Evolutionary conservation across 2,888 invertebrate species (phyloP).

Genomic region (Clepsis dumicolana): DNA sequence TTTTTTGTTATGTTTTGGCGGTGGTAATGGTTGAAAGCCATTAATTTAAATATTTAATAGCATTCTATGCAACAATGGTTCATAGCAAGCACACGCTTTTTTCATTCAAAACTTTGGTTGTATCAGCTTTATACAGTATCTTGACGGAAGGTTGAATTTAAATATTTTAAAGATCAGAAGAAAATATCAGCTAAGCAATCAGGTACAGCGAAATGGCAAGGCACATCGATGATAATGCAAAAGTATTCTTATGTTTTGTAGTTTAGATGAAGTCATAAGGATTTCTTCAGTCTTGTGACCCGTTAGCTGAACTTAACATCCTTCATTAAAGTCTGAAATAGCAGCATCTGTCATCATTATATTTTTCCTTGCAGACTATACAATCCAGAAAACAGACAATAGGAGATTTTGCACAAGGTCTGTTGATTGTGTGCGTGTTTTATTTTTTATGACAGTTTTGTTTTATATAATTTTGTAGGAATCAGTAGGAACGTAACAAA

Average conservation of each 20-base stretch:
- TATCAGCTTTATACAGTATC: conserved; percentile 2
- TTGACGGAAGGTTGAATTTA: background rate
- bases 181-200: too few species aligned
- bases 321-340: background rate
- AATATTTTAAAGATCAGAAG: too few species aligned
- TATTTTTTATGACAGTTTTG: too few species aligned
- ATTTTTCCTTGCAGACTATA: background rate
- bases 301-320: background rate
- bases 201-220: too few species aligned
- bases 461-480: too few species aligned
- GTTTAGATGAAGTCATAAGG: background rate
- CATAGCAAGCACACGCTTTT: conserved; percentile 11
- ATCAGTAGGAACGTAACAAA: too few species aligned
- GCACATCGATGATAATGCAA: too few species aligned
- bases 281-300: background rate
- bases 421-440: too few species aligned
- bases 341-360: background rate
- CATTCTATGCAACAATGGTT: conserved; percentile 25
- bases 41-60: conserved; percentile 29
- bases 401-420: too few species aligned
- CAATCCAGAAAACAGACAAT: background rate
- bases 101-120: background rate
- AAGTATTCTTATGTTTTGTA: too few species aligned
- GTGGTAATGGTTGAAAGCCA: too few species aligned
- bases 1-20: too few species aligned